phyloP scores from a whole-genome alignment of 2,797 vertebrate species.

The Danionella dracula region DNA sequence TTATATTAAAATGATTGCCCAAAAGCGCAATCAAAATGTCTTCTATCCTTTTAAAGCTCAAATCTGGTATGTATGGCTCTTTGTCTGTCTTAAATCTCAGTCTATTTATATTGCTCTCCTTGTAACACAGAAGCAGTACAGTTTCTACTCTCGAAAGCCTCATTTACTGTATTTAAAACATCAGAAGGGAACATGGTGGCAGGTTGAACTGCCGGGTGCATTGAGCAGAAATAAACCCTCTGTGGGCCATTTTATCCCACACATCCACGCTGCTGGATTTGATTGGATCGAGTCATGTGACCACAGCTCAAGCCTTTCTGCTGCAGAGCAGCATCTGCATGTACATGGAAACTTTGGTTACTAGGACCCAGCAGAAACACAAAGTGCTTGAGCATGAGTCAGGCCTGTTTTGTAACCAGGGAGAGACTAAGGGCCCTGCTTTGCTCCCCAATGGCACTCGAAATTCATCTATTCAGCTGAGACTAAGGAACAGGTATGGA shows the following conservation, averaged over 20 bases:
- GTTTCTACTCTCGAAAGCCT: not conserved
- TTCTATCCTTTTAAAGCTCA: no score
- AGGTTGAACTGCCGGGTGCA: conserved; percentile 24
- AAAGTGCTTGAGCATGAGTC: conserved; percentile 60
- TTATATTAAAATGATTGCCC: no score
- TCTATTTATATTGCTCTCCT: no score
- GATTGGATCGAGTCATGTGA: conserved; percentile 34
- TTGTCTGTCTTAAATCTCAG: no score
- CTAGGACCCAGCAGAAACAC: conserved; percentile 51
- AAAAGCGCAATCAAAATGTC: not conserved
- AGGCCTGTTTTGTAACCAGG: conserved; percentile 61
- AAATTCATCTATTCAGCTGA: not conserved
- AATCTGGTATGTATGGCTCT: no score
- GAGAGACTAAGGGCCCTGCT: conserved; percentile 38
- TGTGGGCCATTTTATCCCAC: conserved; percentile 31
- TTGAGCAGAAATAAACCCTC: conserved; percentile 28
- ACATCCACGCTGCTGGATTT: conserved; percentile 23
- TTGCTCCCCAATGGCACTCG: conserved; percentile 41
- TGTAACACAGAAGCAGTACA: no score
- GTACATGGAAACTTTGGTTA: conserved; percentile 21
- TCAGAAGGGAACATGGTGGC: conserved; percentile 1
- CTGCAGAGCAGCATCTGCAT: conserved; percentile 10
- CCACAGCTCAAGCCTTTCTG: conserved; percentile 3
- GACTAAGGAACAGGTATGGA: not conserved
- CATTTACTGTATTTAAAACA: not conserved